A percentile compares a stretch with the other conserved stretches of the same genome.
Conservation (phyloP, 2,888 invertebrate genomes). For the Ptilodon capucinus region DNA sequence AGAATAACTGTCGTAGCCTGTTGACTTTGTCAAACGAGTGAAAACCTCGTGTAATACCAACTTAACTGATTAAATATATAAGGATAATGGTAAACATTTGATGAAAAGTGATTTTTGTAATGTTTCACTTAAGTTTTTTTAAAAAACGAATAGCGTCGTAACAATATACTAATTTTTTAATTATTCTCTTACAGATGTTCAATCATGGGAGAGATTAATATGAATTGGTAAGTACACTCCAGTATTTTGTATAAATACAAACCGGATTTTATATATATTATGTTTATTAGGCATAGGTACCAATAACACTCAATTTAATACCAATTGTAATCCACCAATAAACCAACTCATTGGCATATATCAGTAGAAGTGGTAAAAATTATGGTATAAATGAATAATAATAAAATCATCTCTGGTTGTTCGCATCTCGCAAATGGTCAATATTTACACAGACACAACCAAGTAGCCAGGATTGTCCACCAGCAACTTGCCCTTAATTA, state of each 20-base stretch:
- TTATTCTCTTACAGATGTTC: constrained; percentile 31
- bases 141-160: not conserved
- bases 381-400: no score
- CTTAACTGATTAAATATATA: not conserved
- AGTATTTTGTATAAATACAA: constrained; percentile 6
- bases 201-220: constrained; percentile 17
- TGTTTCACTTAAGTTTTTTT: not conserved
- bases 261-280: not conserved
- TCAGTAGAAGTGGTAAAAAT: no score
- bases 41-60: no score
- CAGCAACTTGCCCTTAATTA: no score
- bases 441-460: no score
- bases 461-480: no score
- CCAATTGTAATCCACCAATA: no score
- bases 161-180: constrained; percentile 5
- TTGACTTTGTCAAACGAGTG: not conserved
- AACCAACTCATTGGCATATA: no score
- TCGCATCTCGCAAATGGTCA: no score
- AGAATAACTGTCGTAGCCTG: constrained; percentile 9
- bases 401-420: no score
- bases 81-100: not conserved
- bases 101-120: not conserved
- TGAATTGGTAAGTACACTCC: constrained; percentile 31
- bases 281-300: no score
- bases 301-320: no score